Percentiles rank a stretch among this genome's conserved stretches.
These are phyloP conservation scores for Lithophane ornitopus DNA, from an alignment of 2,888 invertebrate genomes.

Conservation along the genomic window DNA sequence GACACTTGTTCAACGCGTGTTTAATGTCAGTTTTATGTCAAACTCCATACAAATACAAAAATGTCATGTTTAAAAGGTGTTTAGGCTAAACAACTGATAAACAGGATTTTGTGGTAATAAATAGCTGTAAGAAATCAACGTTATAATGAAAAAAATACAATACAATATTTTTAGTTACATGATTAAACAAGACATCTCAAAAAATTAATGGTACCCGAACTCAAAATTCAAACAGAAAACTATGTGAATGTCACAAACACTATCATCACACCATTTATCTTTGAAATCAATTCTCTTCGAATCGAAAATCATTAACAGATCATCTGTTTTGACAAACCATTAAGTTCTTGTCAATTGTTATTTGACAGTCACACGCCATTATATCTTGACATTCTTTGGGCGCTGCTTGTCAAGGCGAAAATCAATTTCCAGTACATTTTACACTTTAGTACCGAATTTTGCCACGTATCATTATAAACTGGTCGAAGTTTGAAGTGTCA, in stretches of 20 bases:
- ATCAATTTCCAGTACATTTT: background rate
- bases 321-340: constrained; percentile 90
- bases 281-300: constrained; percentile 72
- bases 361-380: constrained; percentile 74
- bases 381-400: constrained; percentile 30
- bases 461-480: background rate
- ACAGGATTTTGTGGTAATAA: too few relatives aligned
- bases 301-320: constrained; percentile 83
- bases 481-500: background rate
- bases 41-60: too few relatives aligned
- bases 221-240: constrained; percentile 32
- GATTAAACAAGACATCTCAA: background rate
- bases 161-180: background rate
- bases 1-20: too few relatives aligned
- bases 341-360: constrained; percentile 73
- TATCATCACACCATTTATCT: constrained; percentile 86
- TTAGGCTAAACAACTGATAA: too few relatives aligned
- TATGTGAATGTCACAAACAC: constrained; percentile 76
- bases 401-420: constrained; percentile 43
- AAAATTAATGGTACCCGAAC: background rate
- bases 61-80: too few relatives aligned
- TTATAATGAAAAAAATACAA: background rate
- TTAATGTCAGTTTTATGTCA: too few relatives aligned
- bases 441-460: background rate
- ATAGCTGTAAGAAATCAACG: background rate